A percentile compares a stretch with the other conserved stretches of the same genome.
Conservation (phyloP, 2,888 invertebrate species). For the Polylopha cassiicola region DNA sequence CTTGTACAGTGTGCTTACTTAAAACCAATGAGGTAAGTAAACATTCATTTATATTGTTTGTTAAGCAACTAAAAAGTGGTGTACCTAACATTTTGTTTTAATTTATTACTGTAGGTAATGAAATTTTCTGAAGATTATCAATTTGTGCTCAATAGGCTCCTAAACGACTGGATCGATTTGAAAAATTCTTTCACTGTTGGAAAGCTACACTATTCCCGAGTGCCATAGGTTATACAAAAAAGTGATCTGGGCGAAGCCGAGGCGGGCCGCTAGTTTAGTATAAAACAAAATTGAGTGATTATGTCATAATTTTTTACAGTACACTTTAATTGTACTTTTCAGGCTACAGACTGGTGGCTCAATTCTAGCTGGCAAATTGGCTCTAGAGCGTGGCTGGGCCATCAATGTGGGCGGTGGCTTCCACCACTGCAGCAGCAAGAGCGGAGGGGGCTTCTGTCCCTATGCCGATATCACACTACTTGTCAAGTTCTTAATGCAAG, state of each 20-base stretch:
- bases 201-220: too few species aligned
- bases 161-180: too few species aligned
- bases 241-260: too few species aligned
- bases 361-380: conserved; percentile 88
- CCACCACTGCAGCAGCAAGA: conserved; percentile 88
- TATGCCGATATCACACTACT: conserved; percentile 93
- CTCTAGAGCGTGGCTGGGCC: conserved; percentile 89
- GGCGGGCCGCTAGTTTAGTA: too few species aligned
- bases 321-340: conserved; percentile 23
- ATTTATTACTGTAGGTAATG: background rate
- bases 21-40: conserved; percentile 83
- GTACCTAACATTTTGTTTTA: conserved; percentile 5
- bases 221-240: too few species aligned
- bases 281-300: too few species aligned
- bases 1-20: conserved; percentile 86
- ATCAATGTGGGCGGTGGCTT: conserved; percentile 95
- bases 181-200: too few species aligned
- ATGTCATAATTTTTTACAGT: too few species aligned
- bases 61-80: too few species aligned
- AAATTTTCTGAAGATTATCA: too few species aligned
- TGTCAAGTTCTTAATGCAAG: conserved; percentile 80
- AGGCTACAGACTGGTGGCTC: conserved; percentile 90
- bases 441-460: conserved; percentile 92
- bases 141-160: too few species aligned
- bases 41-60: conserved; percentile 2